phyloP scores from a whole-genome alignment of 2,797 vertebrate species.

The Takifugu ocellatus region DNA sequence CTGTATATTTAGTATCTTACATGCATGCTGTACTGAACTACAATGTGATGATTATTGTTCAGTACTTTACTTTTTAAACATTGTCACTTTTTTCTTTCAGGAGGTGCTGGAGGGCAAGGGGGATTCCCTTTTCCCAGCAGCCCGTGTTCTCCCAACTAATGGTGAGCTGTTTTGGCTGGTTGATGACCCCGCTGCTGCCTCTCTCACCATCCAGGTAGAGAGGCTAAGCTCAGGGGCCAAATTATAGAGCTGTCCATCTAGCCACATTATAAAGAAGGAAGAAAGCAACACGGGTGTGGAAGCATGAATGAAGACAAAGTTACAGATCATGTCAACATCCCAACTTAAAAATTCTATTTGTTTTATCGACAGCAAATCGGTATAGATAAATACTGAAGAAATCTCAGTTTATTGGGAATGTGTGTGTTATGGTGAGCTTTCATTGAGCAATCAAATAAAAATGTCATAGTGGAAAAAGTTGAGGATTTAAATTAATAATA shows the following conservation, averaged over 20 bases:
- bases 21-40: too few species aligned
- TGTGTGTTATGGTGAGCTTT: too few species aligned
- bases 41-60: too few species aligned
- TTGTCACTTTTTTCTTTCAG: constrained; percentile 44
- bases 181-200: constrained; percentile 83
- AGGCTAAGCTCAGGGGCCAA: constrained; percentile 69
- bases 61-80: too few species aligned
- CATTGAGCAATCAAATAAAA: too few species aligned
- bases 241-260: constrained; percentile 50
- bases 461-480: too few species aligned
- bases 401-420: too few species aligned
- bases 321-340: constrained; percentile 28
- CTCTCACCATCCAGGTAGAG: constrained; percentile 80
- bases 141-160: constrained; percentile 75
- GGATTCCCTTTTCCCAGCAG: constrained; percentile 78
- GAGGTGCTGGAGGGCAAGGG: constrained; percentile 84
- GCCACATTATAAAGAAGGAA: neutral
- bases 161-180: constrained; percentile 88
- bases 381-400: too few species aligned
- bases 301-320: neutral
- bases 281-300: neutral
- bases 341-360: constrained; percentile 3
- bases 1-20: too few species aligned
- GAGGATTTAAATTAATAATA: too few species aligned
- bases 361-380: neutral